Evolutionary conservation across 1,140 invertebrate genomes (phyloP), one percentile per base, ranked within the genome.

Genomic region (Drosophila jambulina): DNA sequence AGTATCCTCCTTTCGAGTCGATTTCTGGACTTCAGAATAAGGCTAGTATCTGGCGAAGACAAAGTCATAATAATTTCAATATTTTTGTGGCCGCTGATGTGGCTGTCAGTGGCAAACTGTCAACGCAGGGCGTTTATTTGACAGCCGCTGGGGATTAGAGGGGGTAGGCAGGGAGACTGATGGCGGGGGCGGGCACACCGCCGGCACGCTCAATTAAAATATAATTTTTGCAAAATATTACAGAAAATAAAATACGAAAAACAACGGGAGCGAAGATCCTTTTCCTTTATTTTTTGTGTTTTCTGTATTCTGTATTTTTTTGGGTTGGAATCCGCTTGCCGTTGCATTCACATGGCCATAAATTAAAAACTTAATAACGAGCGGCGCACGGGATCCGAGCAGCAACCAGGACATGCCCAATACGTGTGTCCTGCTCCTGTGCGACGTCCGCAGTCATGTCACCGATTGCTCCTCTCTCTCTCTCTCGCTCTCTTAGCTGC

Each of bases 351-450:
- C 86, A 90, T 85, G 71, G 75, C 53, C 83, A 91, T 91, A 91
- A 91, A 91, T 91, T 91, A 88, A 91, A 91, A 88, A 88, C 83
- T 91, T 91, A 91, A 91, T 91, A 91, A 91, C 88, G 81, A 80
- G 80, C 87, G 67, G 69, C 43, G 71, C 70, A 46, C 76, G 53
- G 64, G 79, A 82, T 61, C 67, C 53, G 77, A 46, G 61, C 63
- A 62, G 54, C 59, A 79, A 81, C 81, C 85, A 82, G 85, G 85
- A 88, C 85, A 88, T 88, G 85, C 81, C 85, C 85, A 88, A 90
- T 90, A 82, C 78, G 85, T 77, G 75, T 79, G 75, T 83, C 75
- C 80, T 83, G 80, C 77, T 77, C 29, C 67, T 58, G 43, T 56
- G 38, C 59, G 42, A 64, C 53, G 62, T 78, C 72, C 72, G 68